A percentile compares a stretch with the other conserved stretches of the same genome.
phyloP scores from a whole-genome alignment of 2,113 vertebrate genomes.

The Corynorhinus townsendii region DNA sequence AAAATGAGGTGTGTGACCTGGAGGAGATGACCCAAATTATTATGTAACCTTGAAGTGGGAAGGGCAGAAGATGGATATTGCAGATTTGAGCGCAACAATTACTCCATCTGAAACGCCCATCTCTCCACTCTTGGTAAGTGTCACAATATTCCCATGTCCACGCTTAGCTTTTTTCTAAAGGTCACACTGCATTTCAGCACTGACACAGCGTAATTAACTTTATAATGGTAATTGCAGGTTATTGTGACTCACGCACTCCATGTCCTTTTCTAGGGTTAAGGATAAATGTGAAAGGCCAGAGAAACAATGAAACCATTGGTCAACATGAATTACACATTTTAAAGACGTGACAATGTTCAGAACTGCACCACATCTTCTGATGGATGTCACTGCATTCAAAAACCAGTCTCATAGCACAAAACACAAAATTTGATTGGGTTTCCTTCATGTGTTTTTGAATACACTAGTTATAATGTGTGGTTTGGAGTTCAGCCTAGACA shows the following conservation, averaged over 20 bases:
- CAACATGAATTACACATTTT: not conserved
- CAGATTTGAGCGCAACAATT: not conserved
- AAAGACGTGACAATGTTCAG: not conserved
- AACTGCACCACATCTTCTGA: not conserved
- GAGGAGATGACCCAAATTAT: not conserved
- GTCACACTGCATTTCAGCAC: not conserved
- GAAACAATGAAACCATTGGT: not conserved
- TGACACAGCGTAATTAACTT: not conserved
- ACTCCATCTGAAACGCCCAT: not conserved
- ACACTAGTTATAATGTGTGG: not conserved
- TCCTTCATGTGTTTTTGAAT: not conserved
- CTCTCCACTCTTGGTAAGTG: not conserved
- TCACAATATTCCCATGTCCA: not conserved
- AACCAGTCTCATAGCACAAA: constrained; percentile 1
- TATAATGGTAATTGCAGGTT: not conserved
- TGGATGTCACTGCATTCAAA: not conserved
- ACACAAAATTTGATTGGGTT: not conserved
- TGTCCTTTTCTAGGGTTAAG: not conserved
- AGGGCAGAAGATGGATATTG: not conserved
- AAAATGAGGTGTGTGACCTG: not conserved
- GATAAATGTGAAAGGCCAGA: not conserved
- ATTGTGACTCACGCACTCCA: not conserved
- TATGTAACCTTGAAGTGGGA: not conserved
- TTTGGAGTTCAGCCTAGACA: not conserved
- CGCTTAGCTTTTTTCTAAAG: not conserved